These are phyloP conservation scores for Callithrix jacchus DNA, from an alignment of 2,113 vertebrate genomes.

Conservation along the genomic window DNA sequence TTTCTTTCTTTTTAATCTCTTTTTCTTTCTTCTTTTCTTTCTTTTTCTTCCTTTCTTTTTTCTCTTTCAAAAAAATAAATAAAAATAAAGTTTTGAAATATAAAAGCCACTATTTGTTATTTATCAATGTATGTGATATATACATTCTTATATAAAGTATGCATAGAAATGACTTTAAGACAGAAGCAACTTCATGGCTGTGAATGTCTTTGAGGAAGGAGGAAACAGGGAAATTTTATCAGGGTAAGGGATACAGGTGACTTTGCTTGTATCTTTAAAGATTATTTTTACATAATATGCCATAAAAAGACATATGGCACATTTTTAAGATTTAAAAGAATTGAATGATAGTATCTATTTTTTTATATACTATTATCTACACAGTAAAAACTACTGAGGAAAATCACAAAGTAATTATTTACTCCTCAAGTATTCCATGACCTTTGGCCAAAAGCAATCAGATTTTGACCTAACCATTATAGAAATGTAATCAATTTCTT, in stretches of 20 bases:
- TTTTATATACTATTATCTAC: not conserved
- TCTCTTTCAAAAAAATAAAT: too few species aligned
- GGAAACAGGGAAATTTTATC: not conserved
- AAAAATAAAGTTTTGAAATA: not conserved
- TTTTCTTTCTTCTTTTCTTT: too few species aligned
- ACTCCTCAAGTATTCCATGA: not conserved
- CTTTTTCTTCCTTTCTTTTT: too few species aligned
- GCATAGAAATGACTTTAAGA: not conserved
- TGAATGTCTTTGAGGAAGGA: not conserved
- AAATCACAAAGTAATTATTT: constrained; percentile 6
- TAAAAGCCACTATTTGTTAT: not conserved
- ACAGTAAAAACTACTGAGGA: constrained; percentile 8
- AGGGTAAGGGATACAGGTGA: not conserved
- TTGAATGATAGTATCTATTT: not conserved
- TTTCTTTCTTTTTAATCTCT: too few species aligned
- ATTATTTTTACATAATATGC: not conserved
- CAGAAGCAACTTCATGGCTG: not conserved
- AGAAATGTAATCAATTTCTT: constrained; percentile 50
- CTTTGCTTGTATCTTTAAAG: not conserved
- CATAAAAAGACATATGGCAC: not conserved
- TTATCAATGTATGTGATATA: not conserved
- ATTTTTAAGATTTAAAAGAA: not conserved
- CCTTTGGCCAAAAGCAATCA: constrained; percentile 47
- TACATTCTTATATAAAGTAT: not conserved
- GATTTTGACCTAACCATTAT: constrained; percentile 34